A percentile compares a stretch with the other conserved stretches of the same genome.
Evolutionary conservation across 2,113 vertebrate genomes (phyloP).

Genomic region (Sula dactylatra): DNA sequence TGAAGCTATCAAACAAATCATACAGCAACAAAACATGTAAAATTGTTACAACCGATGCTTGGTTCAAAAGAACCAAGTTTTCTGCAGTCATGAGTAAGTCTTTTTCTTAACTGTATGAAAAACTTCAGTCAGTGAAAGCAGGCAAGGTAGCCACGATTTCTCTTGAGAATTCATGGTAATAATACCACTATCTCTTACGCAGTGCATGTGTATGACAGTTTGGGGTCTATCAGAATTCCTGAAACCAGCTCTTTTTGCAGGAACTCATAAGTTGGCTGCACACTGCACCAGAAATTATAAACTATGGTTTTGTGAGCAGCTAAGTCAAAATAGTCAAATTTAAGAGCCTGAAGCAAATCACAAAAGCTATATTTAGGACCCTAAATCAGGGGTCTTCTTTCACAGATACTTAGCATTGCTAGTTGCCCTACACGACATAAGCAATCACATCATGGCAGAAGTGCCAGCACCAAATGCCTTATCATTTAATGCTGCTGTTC

Average conservation of each 20-base stretch:
- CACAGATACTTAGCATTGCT: conserved; percentile 14
- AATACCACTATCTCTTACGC: not conserved
- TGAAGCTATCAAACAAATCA: not conserved
- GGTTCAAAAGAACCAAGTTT: not conserved
- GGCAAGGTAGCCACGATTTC: conserved; percentile 8
- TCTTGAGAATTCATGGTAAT: conserved; percentile 25
- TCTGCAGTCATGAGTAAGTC: not conserved
- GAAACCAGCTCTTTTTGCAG: not conserved
- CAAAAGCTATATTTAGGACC: conserved; percentile 47
- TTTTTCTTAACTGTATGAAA: conserved; percentile 44
- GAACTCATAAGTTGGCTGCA: not conserved
- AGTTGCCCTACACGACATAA: conserved; percentile 41
- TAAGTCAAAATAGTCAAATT: conserved; percentile 30
- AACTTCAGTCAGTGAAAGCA: conserved; percentile 28
- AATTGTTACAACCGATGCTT: not conserved
- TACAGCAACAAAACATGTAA: not conserved
- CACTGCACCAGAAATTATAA: not conserved
- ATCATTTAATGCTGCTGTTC: not conserved
- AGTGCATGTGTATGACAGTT: conserved; percentile 20
- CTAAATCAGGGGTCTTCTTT: conserved; percentile 39
- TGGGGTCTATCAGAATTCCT: conserved; percentile 34
- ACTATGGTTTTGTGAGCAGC: not conserved
- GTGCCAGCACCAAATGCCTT: not conserved
- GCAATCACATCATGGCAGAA: conserved; percentile 48
- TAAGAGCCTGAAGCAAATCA: conserved; percentile 56